phyloP scores from a whole-genome alignment of 2,113 vertebrate species.

The Corythaeola cristata region DNA sequence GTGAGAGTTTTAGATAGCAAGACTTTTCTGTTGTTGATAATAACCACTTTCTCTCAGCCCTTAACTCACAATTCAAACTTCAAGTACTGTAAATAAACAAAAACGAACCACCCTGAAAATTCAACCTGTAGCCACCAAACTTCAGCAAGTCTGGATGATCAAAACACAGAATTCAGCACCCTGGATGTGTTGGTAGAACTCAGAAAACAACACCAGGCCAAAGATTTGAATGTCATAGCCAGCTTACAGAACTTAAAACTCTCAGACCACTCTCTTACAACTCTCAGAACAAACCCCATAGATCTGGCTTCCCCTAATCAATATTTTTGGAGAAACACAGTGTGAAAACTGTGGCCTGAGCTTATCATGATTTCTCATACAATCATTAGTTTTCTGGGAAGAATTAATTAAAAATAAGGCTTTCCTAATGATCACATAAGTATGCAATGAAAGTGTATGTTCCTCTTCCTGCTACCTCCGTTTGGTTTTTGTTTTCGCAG shows the following conservation, averaged over 20 bases:
- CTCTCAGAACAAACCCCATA: background rate
- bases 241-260: background rate
- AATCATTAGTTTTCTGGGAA: background rate
- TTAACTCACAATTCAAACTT: background rate
- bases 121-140: background rate
- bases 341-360: background rate
- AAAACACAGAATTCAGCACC: background rate
- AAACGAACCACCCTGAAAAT: background rate
- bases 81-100: background rate
- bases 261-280: background rate
- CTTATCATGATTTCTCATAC: background rate
- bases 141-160: background rate
- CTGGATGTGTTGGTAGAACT: background rate
- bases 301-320: background rate
- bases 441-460: background rate
- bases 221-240: background rate
- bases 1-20: background rate
- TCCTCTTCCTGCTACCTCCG: background rate
- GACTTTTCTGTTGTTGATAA: background rate
- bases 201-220: background rate
- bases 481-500: constrained; percentile 72
- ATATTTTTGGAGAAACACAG: background rate
- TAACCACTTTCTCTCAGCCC: background rate
- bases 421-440: background rate
- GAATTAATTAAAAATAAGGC: background rate